A percentile compares a stretch with the other conserved stretches of the same genome.
Conservation (phyloP, 2,113 vertebrate species). For the Sterrhoptilus dennistouni region DNA sequence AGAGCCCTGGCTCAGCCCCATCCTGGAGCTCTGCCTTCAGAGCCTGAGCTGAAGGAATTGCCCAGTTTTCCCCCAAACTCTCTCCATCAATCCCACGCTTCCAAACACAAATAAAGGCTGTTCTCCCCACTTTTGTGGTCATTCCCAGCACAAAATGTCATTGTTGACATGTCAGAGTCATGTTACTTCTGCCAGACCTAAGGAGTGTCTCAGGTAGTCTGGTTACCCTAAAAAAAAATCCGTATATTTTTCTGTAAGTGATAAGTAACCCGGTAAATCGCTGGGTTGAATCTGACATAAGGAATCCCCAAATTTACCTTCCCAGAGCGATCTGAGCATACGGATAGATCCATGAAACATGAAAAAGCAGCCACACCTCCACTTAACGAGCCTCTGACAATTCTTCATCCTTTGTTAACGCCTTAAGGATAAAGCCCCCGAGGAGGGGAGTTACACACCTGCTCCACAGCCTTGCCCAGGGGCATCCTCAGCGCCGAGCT, state of each 20-base stretch:
- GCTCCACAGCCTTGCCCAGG: slow-evolving; percentile 66
- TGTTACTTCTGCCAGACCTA: rapidly evolving
- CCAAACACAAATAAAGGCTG: neutral
- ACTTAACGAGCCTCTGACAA: rapidly evolving
- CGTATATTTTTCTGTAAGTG: rapidly evolving
- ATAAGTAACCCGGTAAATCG: rapidly evolving
- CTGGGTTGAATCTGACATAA: neutral
- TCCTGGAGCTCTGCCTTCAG: neutral
- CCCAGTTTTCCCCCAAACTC: neutral
- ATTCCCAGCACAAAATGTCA: neutral
- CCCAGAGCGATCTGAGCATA: rapidly evolving
- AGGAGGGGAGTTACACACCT: slow-evolving; percentile 69
- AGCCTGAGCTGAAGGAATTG: neutral
- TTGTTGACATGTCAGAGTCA: rapidly evolving
- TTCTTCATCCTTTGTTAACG: rapidly evolving
- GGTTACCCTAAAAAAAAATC: neutral
- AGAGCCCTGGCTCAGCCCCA: neutral
- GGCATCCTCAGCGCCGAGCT: slow-evolving; percentile 41
- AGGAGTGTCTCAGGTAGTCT: rapidly evolving
- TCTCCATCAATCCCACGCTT: rapidly evolving
- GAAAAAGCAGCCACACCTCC: rapidly evolving
- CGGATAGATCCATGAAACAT: rapidly evolving
- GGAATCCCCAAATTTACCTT: neutral
- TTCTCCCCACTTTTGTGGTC: neutral
- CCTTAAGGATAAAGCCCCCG: rapidly evolving